phyloP scores from a whole-genome alignment of 1,140 invertebrate species.

The Myzus persicae region DNA sequence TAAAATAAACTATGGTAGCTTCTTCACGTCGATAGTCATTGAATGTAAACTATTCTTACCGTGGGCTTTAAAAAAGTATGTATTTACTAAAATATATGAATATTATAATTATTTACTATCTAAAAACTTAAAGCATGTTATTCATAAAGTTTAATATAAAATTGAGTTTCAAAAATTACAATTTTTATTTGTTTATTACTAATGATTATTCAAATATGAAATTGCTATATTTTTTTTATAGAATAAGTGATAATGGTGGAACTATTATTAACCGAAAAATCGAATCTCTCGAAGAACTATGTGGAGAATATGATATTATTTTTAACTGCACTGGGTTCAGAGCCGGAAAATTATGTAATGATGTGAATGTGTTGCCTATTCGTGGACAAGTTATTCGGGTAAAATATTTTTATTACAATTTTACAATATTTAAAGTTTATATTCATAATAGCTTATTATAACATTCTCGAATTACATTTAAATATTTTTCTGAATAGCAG shows the following conservation, averaged over 20 bases:
- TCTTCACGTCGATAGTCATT: conserved; percentile 79
- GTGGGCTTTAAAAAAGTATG: conserved; percentile 74
- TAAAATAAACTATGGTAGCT: conserved; percentile 83
- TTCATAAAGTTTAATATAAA: not conserved
- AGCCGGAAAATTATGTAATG: conserved; percentile 78
- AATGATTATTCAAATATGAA: not conserved
- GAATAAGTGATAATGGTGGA: conserved; percentile 60
- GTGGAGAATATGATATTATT: conserved; percentile 76
- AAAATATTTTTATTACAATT: conserved; percentile 55
- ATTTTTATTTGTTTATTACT: not conserved
- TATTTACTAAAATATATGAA: not conserved
- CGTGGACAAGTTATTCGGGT: conserved; percentile 88
- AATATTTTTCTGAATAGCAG: not conserved
- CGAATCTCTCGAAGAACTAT: conserved; percentile 60
- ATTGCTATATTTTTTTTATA: conserved; percentile 54
- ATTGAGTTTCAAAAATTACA: not conserved
- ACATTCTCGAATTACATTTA: not conserved
- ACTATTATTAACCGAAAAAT: conserved; percentile 59
- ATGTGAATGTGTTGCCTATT: conserved; percentile 81
- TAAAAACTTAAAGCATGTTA: not conserved
- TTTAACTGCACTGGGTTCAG: conserved; percentile 91
- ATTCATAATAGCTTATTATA: not conserved
- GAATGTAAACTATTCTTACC: conserved; percentile 78
- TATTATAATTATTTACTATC: not conserved
- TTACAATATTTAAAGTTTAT: not conserved